These are phyloP conservation scores for Poicephalus meyeri DNA, from an alignment of 2,113 vertebrate genomes.

Conservation along the genomic window DNA sequence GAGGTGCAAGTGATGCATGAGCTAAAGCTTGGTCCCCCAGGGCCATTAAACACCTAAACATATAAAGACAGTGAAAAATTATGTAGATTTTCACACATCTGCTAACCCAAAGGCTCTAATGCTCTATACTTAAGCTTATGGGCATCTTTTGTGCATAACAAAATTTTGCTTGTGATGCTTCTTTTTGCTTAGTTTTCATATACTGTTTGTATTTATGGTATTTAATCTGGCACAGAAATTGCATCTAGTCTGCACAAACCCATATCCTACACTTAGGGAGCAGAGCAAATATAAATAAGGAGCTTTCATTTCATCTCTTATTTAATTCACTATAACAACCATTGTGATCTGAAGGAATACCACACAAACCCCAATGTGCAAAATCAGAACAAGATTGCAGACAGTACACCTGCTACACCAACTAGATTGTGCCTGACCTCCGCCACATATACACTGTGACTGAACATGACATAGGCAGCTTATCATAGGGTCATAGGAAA, in stretches of 20 bases:
- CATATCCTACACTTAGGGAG: neutral
- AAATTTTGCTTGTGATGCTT: neutral
- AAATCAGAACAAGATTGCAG: neutral
- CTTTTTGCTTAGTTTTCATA: neutral
- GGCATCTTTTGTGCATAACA: neutral
- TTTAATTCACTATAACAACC: neutral
- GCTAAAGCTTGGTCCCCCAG: neutral
- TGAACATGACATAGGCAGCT: neutral
- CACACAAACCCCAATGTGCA: neutral
- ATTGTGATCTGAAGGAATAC: neutral
- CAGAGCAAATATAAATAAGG: neutral
- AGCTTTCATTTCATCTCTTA: conserved; percentile 8
- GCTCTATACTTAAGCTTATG: neutral
- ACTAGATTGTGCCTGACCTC: neutral
- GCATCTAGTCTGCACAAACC: neutral
- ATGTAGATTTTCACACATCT: neutral
- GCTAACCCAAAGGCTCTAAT: neutral
- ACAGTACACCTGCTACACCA: neutral
- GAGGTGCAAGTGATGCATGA: neutral
- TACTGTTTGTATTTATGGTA: neutral
- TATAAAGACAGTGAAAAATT: neutral
- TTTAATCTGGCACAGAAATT: conserved; percentile 2
- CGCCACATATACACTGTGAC: neutral
- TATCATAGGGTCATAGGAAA: neutral
- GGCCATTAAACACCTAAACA: neutral